Conservation (phyloP, 2,888 invertebrate species). For the Pecten maximus region DNA sequence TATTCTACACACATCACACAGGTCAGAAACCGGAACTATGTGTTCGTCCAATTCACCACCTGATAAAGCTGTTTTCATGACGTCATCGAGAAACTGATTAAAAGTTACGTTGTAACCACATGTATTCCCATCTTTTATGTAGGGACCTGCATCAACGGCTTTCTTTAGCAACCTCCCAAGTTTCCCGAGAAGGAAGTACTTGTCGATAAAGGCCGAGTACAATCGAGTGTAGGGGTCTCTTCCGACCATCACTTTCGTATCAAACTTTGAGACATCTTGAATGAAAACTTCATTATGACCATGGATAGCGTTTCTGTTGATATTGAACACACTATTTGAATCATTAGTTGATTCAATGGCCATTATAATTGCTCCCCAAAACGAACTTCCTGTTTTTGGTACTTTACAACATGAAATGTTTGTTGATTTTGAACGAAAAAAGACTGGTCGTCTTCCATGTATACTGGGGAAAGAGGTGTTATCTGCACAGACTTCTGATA, state of each 20-base stretch:
- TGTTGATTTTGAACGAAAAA: neutral
- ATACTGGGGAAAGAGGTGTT: neutral
- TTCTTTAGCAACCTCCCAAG: neutral
- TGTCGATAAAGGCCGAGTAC: neutral
- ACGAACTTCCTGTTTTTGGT: neutral
- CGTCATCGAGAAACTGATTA: neutral
- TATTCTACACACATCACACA: neutral
- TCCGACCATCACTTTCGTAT: neutral
- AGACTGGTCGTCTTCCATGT: neutral
- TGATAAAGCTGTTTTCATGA: neutral
- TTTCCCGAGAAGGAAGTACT: neutral
- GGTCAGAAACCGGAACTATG: neutral
- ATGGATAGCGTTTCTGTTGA: neutral
- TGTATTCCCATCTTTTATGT: neutral
- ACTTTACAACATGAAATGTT: conserved; percentile 1
- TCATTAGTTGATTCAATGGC: neutral
- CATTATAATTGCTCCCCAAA: neutral
- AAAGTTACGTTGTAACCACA: neutral
- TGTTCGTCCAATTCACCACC: neutral
- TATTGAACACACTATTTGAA: neutral
- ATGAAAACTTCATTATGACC: neutral
- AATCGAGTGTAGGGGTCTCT: neutral
- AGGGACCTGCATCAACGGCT: neutral
- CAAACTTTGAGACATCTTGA: neutral
- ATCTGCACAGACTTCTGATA: neutral